phyloP scores from a whole-genome alignment of 2,888 invertebrate genomes.

The Xylophagus ater region DNA sequence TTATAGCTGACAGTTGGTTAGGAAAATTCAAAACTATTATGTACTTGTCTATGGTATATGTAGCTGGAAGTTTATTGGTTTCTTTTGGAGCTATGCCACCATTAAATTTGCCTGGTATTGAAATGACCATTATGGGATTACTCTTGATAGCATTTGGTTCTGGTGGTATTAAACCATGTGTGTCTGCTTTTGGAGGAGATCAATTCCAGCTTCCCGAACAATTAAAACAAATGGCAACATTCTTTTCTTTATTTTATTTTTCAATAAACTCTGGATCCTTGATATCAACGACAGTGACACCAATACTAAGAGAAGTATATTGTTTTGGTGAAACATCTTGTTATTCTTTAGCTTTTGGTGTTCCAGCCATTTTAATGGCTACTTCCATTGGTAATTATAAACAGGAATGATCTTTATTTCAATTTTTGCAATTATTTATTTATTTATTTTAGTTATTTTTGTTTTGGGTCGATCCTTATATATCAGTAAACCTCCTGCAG shows the following conservation, averaged over 20 bases:
- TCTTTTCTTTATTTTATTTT: slow-evolving; percentile 71
- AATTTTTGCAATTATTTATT: slow-evolving; percentile 27
- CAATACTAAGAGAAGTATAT: slow-evolving; percentile 54
- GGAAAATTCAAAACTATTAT: slow-evolving; percentile 69
- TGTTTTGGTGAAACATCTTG: slow-evolving; percentile 57
- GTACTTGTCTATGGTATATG: slow-evolving; percentile 61
- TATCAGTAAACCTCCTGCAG: slow-evolving; percentile 52
- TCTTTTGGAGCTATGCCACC: slow-evolving; percentile 47
- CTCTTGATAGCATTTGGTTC: slow-evolving; percentile 62
- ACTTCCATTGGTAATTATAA: slow-evolving; percentile 50
- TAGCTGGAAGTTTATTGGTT: slow-evolving; percentile 54
- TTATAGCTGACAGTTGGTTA: slow-evolving; percentile 66
- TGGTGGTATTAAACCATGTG: slow-evolving; percentile 76
- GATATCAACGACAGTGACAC: slow-evolving; percentile 62
- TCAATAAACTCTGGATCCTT: slow-evolving; percentile 53
- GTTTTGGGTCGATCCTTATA: slow-evolving; percentile 53
- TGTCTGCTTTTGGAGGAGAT: slow-evolving; percentile 71
- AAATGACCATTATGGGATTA: slow-evolving; percentile 53
- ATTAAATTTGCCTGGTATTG: slow-evolving; percentile 41
- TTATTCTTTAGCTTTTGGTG: slow-evolving; percentile 63
- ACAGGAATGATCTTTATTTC: slow-evolving; percentile 26
- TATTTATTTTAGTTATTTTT: slow-evolving; percentile 53
- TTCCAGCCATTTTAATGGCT: slow-evolving; percentile 62
- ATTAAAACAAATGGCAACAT: slow-evolving; percentile 51
- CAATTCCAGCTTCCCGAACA: slow-evolving; percentile 57